Evolutionary conservation across 2,797 vertebrate species (phyloP).

Genomic region (Chrosomus eos): DNA sequence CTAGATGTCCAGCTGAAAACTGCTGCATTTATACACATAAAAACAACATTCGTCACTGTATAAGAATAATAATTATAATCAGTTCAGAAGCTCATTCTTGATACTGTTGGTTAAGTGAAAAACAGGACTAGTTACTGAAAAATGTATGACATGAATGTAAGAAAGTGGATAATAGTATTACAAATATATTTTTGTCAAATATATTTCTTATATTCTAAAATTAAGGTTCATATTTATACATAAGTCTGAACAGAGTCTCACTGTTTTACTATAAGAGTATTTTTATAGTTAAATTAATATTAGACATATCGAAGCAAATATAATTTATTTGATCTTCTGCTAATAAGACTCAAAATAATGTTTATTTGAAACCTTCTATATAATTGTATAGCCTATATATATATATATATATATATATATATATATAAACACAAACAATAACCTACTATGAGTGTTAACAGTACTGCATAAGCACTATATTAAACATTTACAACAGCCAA

Average conservation of each 20-base stretch:
- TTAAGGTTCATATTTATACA: neutral
- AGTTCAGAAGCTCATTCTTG: neutral
- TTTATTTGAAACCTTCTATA: neutral
- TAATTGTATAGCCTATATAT: neutral
- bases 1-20: constrained; percentile 41
- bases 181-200: neutral
- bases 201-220: neutral
- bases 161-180: neutral
- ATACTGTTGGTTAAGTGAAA: neutral
- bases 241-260: neutral
- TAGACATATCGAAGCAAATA: neutral
- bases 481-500: neutral
- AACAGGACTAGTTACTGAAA: neutral
- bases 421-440: neutral
- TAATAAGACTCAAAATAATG: neutral
- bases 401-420: neutral
- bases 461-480: neutral
- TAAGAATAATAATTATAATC: neutral
- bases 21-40: constrained; percentile 2
- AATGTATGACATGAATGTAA: neutral
- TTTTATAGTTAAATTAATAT: neutral
- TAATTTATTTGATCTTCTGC: neutral
- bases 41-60: constrained; percentile 1
- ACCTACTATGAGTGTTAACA: neutral
- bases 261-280: neutral